Evolutionary conservation across 2,113 vertebrate genomes (phyloP), one percentile per base, ranked within the genome.

Genomic region (Rutilus rutilus): DNA sequence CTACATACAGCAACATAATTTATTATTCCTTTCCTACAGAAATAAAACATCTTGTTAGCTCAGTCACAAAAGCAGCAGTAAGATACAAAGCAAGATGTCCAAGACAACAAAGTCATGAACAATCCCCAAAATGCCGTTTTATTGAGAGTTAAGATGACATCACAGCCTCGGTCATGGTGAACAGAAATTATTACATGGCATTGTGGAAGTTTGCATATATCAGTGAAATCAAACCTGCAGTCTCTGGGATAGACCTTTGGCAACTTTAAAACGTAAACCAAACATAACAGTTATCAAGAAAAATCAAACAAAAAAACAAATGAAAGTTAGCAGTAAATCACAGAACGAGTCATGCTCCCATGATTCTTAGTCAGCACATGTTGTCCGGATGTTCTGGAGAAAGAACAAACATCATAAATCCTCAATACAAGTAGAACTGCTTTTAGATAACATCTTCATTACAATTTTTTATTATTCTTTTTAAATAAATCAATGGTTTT

Each of bases 161-260:
- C 82, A 71, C 88, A 78, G 47, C 80, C 7, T 65, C 84, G 74
- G 79, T 87, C 86, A 84, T 60, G 69, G 64, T 59, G 88, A 89
- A 82, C 54, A 82, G 23, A 83, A 83, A 87, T 88, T 86, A 87
- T 86, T 85, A 82, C 85, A 87, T 89, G 89, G 88, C 85, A 73
- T 86, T 45, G 10, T 65, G 89, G 86, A 90, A 71, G 82, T 89
- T 87, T 89, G 87, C 88, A 89, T 86, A 89, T 91, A 91, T 84
- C 85, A 82, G 33, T 64, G 47, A 62, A 77, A 82, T 62, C 52
- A 87, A 83, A 86, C 79, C 86, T 88, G 90, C 78, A 81, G 77
- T 30, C 76, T 52, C 82, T 87, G 88, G 86, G 90, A 85, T 50
- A 75, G 79, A 93, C 88, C 90, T 94, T 95, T 95, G 93, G 94